phyloP scores from a whole-genome alignment of 1,140 invertebrate species.

The Tetragnatha versicolor region DNA sequence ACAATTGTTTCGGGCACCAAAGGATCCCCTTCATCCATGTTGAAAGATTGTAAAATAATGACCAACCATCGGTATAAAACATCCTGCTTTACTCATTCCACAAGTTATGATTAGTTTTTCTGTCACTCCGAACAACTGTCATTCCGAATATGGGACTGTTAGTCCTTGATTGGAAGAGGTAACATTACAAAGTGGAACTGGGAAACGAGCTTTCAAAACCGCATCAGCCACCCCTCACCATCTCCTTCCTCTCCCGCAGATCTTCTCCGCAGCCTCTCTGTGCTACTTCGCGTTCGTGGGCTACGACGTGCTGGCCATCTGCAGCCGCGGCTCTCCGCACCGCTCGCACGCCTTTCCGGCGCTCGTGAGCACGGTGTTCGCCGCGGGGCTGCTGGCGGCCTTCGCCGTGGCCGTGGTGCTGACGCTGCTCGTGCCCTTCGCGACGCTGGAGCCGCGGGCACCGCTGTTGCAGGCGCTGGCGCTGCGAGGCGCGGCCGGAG shows the following conservation, averaged over 20 bases:
- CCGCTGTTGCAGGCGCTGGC: constrained; percentile 45
- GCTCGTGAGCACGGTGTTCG: constrained; percentile 17
- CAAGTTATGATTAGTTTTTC: too few species aligned
- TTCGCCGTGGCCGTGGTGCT: constrained; percentile 19
- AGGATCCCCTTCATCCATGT: too few species aligned
- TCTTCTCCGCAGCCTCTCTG: constrained; percentile 54
- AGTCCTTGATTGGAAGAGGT: too few species aligned
- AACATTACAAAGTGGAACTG: too few species aligned
- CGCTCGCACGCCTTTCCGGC: constrained; percentile 24
- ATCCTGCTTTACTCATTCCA: too few species aligned
- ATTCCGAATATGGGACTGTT: too few species aligned
- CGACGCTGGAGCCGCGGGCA: constrained; percentile 27
- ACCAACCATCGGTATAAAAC: too few species aligned
- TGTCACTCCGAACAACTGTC: too few species aligned
- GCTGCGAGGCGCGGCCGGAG: constrained; percentile 13
- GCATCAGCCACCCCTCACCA: background rate
- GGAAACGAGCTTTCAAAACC: too few species aligned
- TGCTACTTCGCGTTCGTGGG: constrained; percentile 62
- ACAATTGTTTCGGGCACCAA: too few species aligned
- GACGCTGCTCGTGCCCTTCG: constrained; percentile 33
- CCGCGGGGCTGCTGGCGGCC: background rate
- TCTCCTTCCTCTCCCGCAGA: constrained; percentile 30
- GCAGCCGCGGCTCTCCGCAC: constrained; percentile 58
- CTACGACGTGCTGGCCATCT: constrained; percentile 60
- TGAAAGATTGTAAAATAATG: too few species aligned